Base-by-base conservation (phyloP, 53 echinoderm and acorn worm genomes). In the Crossaster papposus region DNA sequence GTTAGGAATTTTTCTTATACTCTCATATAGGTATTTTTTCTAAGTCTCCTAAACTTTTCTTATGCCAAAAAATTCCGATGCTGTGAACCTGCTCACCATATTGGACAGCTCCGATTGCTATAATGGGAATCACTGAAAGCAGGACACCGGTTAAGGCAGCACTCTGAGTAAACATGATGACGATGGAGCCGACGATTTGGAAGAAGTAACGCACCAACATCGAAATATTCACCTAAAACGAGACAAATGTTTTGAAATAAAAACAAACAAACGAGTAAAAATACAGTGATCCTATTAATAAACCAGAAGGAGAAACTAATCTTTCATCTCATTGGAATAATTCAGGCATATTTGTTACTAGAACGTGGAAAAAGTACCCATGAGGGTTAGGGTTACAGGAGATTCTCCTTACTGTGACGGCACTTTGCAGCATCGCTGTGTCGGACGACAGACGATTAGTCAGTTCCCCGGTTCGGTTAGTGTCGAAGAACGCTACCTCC, bases 341-440 rank as follows among this genome's bases (percentile, higher is more conserved):
- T n/a, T n/a, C n/a, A n/a, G n/a, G n/a, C n/a, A n/a, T n/a, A n/a
- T n/a, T n/a, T n/a, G n/a, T n/a, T n/a, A n/a, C n/a, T n/a, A n/a
- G n/a, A n/a, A n/a, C n/a, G n/a, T n/a, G n/a, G n/a, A n/a, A n/a
- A n/a, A n/a, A n/a, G n/a, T n/a, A n/a, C n/a, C n/a, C n/a, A n/a
- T n/a, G n/a, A n/a, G n/a, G n/a, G n/a, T n/a, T n/a, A n/a, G n/a
- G n/a, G n/a, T n/a, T n/a, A n/a, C n/a, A n/a, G n/a, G n/a, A n/a
- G n/a, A n/a, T n/a, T 33, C 20, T 15, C 62, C 96, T 86, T 90
- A 98, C 98, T 22, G 98, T 98, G 22, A 96, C 91, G 65, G 98
- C 96, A 94, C 96, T 98, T 90, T 98, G 98, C 30, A 98, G 90
- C 36, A 96, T 96, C 65, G 96, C 95, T 0, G 98, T 98, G 79